Evolutionary conservation across 2,113 vertebrate species (phyloP).

Genomic region (Monopterus albus): DNA sequence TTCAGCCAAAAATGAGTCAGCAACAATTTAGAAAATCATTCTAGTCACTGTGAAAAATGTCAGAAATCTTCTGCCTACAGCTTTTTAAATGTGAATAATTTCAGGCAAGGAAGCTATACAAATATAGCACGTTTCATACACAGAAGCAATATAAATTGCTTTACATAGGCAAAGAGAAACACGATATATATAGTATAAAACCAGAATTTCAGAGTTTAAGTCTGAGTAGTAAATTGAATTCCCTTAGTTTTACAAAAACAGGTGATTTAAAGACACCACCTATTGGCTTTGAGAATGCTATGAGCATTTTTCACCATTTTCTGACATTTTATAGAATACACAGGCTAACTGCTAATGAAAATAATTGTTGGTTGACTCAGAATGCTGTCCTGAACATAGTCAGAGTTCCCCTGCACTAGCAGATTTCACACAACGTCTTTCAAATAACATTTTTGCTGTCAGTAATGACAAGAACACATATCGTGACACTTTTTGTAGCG

Average conservation of each 20-base stretch:
- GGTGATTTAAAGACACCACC: background rate
- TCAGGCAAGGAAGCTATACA: too few relatives aligned
- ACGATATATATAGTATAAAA: too few relatives aligned
- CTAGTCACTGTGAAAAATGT: background rate
- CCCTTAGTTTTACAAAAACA: background rate
- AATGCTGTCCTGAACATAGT: background rate
- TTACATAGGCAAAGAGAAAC: too few relatives aligned
- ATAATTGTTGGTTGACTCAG: too few relatives aligned
- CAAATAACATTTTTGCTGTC: background rate
- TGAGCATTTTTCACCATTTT: background rate
- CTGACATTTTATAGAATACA: background rate
- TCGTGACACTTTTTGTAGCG: background rate
- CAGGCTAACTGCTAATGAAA: too few relatives aligned
- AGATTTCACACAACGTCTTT: slow-evolving; percentile 7
- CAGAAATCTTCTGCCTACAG: background rate
- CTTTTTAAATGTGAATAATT: too few relatives aligned
- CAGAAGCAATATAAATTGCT: too few relatives aligned
- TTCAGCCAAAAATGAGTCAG: background rate
- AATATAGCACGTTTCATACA: too few relatives aligned
- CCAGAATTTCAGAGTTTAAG: too few relatives aligned
- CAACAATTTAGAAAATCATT: background rate
- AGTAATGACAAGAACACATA: background rate
- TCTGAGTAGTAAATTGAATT: background rate
- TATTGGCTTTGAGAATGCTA: background rate
- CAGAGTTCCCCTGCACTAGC: background rate